Percentiles rank a stretch among this genome's conserved stretches.
Evolutionary conservation across 2,888 invertebrate genomes (phyloP).

Genomic region (Drosophila suboccidentalis): DNA sequence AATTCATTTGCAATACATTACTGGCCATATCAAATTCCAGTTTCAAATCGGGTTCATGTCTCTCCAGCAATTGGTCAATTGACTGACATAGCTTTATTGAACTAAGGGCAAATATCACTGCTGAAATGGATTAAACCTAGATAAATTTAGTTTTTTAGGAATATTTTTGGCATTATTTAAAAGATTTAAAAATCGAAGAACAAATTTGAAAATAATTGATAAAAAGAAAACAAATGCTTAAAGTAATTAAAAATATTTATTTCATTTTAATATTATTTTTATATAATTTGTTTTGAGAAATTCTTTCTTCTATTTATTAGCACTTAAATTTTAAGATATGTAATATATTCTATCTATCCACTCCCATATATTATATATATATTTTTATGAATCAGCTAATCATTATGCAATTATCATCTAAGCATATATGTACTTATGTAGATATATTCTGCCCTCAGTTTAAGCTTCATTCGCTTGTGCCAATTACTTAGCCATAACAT

Average conservation of each 20-base stretch:
- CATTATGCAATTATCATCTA: neutral
- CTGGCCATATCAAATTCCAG: constrained; percentile 56
- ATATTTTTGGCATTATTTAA: too few species aligned
- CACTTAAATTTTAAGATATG: neutral
- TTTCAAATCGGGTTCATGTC: constrained; percentile 21
- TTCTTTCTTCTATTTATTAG: too few species aligned
- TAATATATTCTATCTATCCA: neutral
- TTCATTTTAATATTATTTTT: too few species aligned
- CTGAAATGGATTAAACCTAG: constrained; percentile 1
- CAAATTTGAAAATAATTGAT: neutral
- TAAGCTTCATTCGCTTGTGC: constrained; percentile 3
- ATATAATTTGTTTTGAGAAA: too few species aligned
- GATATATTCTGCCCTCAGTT: neutral
- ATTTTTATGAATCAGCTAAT: neutral
- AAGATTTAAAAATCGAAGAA: too few species aligned
- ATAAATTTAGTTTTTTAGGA: neutral
- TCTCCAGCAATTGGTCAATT: constrained; percentile 60
- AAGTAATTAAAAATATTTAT: too few species aligned
- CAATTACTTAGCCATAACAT: constrained; percentile 47
- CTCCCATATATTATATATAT: neutral
- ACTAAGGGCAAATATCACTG: constrained; percentile 28
- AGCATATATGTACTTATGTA: neutral
- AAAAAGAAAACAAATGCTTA: too few species aligned
- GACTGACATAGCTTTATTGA: constrained; percentile 61
- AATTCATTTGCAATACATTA: constrained; percentile 42